A percentile compares a stretch with the other conserved stretches of the same genome.
Conservation (phyloP, 2,797 vertebrate species). For the Rhincodon typus region DNA sequence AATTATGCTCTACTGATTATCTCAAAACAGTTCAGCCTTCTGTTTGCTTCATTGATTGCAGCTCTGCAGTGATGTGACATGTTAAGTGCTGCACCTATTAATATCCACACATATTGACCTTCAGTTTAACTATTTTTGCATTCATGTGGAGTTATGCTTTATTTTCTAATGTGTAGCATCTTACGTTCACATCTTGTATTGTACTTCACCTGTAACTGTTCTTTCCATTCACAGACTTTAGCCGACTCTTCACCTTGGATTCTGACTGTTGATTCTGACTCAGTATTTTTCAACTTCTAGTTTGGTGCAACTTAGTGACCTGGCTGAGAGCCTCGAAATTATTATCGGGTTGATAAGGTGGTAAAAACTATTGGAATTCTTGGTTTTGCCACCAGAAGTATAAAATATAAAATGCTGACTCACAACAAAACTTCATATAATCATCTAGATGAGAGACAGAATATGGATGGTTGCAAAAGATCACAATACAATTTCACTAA, state of each 20-base stretch:
- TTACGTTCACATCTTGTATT: background rate
- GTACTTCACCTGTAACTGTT: background rate
- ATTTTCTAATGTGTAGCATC: background rate
- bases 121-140: constrained; percentile 13
- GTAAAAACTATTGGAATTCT: background rate
- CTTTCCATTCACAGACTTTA: background rate
- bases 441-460: no score
- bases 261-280: background rate
- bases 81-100: constrained; percentile 27
- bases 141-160: background rate
- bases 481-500: background rate
- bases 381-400: background rate
- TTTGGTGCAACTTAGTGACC: background rate
- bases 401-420: background rate
- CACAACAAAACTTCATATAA: background rate
- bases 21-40: constrained; percentile 2
- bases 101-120: background rate
- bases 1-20: background rate
- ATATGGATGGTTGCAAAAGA: background rate
- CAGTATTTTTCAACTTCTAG: background rate
- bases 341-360: background rate
- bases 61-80: background rate
- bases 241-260: no score
- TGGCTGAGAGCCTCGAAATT: background rate
- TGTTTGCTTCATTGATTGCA: constrained; percentile 10